Evolutionary conservation across 2,888 invertebrate genomes (phyloP).

Genomic region (Dicyrtomina minuta): DNA sequence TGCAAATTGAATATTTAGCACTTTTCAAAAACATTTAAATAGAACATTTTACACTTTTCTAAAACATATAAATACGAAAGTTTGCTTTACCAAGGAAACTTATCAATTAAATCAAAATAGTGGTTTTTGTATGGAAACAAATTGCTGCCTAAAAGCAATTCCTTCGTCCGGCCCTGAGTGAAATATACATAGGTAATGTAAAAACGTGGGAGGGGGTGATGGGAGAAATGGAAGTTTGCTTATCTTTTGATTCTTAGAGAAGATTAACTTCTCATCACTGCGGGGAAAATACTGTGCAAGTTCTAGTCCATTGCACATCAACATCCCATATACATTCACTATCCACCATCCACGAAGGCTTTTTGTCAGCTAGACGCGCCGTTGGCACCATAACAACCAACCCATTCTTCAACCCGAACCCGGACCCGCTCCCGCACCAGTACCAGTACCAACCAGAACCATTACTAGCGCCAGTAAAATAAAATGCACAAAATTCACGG

Average conservation of each 20-base stretch:
- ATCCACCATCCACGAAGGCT: slow-evolving; percentile 19
- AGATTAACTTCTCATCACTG: slow-evolving; percentile 34
- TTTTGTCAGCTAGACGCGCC: slow-evolving; percentile 18
- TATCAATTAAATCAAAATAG: too few species aligned
- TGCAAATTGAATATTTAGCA: too few species aligned
- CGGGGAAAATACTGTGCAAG: slow-evolving; percentile 25
- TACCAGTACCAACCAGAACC: too few species aligned
- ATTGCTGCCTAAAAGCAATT: too few species aligned
- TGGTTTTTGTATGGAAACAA: too few species aligned
- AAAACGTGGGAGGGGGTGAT: not conserved
- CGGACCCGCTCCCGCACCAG: too few species aligned
- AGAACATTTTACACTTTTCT: too few species aligned
- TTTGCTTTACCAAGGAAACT: too few species aligned
- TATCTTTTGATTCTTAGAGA: slow-evolving; percentile 29
- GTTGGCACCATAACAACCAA: slow-evolving; percentile 14
- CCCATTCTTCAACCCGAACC: not conserved
- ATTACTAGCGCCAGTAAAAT: slow-evolving; percentile 8
- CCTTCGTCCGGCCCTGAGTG: too few species aligned
- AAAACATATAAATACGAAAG: too few species aligned
- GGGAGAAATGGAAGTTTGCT: slow-evolving; percentile 20
- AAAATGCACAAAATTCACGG: slow-evolving; percentile 9
- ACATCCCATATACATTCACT: too few species aligned
- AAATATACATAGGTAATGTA: not conserved
- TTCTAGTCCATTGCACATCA: slow-evolving; percentile 34
- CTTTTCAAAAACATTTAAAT: too few species aligned